Evolutionary conservation across 2,113 vertebrate species (phyloP).

Genomic region (Laticauda laticaudata): DNA sequence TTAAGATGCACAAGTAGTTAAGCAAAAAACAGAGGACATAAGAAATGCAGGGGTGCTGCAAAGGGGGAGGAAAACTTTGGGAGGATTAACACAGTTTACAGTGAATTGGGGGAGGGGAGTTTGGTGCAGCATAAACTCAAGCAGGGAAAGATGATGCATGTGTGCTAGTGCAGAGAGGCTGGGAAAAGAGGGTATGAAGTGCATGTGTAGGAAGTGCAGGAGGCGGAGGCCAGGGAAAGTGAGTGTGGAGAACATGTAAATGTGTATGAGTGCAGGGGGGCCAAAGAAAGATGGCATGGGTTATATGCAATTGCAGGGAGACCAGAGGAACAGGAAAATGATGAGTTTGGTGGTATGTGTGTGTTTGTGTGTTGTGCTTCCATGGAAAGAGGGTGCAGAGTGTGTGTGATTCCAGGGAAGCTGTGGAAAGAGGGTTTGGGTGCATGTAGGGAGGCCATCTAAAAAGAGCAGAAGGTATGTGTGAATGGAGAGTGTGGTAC

Average conservation of each 20-base stretch:
- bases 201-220: background rate
- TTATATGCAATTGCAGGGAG: background rate
- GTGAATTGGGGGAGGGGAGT: background rate
- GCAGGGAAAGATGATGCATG: background rate
- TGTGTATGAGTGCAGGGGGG: background rate
- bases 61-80: too few relatives aligned
- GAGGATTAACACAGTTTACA: background rate
- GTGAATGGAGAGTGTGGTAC: background rate
- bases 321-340: background rate
- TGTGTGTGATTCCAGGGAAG: background rate
- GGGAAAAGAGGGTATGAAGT: background rate
- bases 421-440: background rate
- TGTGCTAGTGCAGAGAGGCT: background rate
- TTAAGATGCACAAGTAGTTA: background rate
- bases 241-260: background rate
- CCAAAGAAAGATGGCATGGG: background rate
- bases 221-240: background rate
- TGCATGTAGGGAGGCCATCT: background rate
- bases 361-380: background rate
- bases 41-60: background rate
- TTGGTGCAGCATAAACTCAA: background rate
- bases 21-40: background rate
- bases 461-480: background rate
- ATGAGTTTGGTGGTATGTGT: background rate
- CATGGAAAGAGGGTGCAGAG: background rate